Conservation (phyloP, 2,113 vertebrate genomes). For the Psittacula cyanocephala region DNA sequence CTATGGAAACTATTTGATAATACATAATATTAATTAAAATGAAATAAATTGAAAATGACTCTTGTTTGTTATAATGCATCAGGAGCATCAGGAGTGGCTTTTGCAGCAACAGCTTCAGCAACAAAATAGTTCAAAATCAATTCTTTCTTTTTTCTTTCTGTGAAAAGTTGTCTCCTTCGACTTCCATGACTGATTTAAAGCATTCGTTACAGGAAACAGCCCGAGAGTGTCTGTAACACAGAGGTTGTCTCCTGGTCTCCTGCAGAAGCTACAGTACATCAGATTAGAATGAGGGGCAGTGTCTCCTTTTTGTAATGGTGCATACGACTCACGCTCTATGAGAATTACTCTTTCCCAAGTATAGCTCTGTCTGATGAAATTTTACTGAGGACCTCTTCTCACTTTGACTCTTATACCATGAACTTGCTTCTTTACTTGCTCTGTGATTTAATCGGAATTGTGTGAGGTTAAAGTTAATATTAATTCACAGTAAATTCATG, state of each 20-base stretch:
- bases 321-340: fast-evolving
- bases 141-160: neutral
- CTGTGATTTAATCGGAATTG: neutral
- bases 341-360: neutral
- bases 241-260: neutral
- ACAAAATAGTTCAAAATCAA: neutral
- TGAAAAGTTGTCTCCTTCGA: neutral
- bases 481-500: neutral
- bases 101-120: neutral
- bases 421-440: neutral
- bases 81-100: neutral
- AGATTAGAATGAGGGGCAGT: neutral
- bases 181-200: neutral
- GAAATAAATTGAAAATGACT: neutral
- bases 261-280: neutral
- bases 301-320: neutral
- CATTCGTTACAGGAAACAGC: neutral
- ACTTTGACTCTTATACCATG: neutral
- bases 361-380: neutral
- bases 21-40: neutral
- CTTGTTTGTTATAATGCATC: neutral
- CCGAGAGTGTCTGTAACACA: neutral
- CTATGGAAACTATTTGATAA: neutral
- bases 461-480: neutral
- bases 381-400: neutral